Evolutionary conservation across 2,797 vertebrate species (phyloP).

Genomic region (Acropternis orthonyx): DNA sequence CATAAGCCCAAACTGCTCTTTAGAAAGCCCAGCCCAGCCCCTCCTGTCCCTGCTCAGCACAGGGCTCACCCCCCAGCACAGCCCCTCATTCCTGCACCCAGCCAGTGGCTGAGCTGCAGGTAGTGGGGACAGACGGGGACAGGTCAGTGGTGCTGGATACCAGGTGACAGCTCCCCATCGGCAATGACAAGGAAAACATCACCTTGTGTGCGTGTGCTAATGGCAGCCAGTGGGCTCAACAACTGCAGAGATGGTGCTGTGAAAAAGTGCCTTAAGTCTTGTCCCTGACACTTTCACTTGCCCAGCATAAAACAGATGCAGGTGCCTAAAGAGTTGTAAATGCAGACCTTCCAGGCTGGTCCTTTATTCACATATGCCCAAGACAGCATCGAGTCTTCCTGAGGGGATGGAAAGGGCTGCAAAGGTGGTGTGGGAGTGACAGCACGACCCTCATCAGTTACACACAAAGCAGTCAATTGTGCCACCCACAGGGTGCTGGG

Average conservation of each 20-base stretch:
- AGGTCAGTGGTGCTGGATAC: neutral
- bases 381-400: neutral
- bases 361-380: neutral
- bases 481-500: neutral
- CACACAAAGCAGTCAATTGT: fast-evolving
- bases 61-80: neutral
- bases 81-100: neutral
- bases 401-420: neutral
- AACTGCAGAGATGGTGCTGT: neutral
- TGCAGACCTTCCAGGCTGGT: neutral
- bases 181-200: conserved; percentile 75
- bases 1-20: neutral
- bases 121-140: neutral
- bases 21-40: conserved; percentile 51
- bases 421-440: neutral
- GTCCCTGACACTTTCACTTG: neutral
- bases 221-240: neutral
- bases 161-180: conserved; percentile 31
- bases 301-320: neutral
- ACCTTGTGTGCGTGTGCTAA: conserved; percentile 59
- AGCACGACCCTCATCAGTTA: neutral
- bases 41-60: conserved; percentile 4
- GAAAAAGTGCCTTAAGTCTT: neutral
- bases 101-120: neutral
- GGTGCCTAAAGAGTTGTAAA: neutral